Evolutionary conservation across 2,797 vertebrate species (phyloP).

Genomic region (Hybognathus amarus): DNA sequence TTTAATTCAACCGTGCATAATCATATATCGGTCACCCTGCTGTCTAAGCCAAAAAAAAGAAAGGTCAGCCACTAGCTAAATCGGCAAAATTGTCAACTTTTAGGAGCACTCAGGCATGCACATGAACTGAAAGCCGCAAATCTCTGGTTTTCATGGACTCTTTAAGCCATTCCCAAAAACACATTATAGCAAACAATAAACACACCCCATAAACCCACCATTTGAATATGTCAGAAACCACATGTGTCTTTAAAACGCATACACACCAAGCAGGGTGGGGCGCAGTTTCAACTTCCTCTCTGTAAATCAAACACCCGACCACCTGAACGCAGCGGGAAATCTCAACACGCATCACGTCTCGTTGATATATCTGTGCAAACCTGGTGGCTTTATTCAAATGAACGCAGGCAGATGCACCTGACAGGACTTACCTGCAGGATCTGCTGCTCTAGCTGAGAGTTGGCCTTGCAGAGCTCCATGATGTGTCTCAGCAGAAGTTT

Average conservation of each 20-base stretch:
- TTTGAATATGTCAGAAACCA: slow-evolving; percentile 27
- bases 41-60: not conserved
- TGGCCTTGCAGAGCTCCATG: slow-evolving; percentile 77
- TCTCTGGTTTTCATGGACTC: not conserved
- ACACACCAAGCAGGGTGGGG: not conserved
- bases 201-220: not conserved
- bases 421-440: slow-evolving; percentile 74
- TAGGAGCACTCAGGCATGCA: not conserved
- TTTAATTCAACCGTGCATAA: not conserved
- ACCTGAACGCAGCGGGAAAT: not conserved
- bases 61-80: not conserved
- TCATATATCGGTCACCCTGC: not conserved
- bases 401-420: not conserved
- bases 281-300: not conserved
- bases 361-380: slow-evolving; percentile 36
- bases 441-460: slow-evolving; percentile 78
- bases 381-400: slow-evolving; percentile 48
- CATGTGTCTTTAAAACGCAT: not conserved
- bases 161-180: slow-evolving; percentile 10
- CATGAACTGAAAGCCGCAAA: not conserved
- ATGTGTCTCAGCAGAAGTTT: slow-evolving; percentile 78
- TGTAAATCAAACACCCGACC: slow-evolving; percentile 10
- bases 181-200: slow-evolving; percentile 24
- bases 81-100: not conserved
- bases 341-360: not conserved